A percentile compares a stretch with the other conserved stretches of the same genome.
These are phyloP conservation scores for Herpetotheres cachinnans DNA, from an alignment of 2,113 vertebrate species.

Conservation along the genomic window DNA sequence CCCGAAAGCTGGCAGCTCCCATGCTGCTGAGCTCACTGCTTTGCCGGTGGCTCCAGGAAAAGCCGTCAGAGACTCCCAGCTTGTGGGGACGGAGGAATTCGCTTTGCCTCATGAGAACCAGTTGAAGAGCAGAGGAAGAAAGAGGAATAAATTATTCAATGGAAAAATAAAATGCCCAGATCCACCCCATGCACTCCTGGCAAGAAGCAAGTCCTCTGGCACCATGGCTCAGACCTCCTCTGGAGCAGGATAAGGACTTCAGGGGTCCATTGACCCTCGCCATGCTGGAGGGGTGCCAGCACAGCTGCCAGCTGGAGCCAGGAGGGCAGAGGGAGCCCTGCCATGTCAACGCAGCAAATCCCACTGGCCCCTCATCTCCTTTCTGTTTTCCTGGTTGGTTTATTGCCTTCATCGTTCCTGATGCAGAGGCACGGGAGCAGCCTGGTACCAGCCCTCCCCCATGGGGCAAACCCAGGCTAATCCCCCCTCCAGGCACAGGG, in stretches of 20 bases:
- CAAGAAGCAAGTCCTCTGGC: background rate
- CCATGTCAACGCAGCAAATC: background rate
- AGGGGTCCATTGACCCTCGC: background rate
- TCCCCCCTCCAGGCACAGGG: background rate
- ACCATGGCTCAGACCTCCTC: background rate
- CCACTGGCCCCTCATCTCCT: background rate
- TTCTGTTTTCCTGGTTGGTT: background rate
- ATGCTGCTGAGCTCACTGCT: background rate
- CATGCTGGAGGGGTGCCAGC: background rate
- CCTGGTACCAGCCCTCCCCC: background rate
- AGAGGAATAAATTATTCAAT: background rate
- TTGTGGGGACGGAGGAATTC: background rate
- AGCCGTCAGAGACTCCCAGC: background rate
- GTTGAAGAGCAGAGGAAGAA: background rate
- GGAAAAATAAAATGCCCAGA: background rate
- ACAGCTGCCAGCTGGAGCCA: background rate
- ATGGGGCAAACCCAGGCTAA: background rate
- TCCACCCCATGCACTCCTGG: background rate
- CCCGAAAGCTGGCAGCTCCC: background rate
- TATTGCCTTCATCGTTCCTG: background rate
- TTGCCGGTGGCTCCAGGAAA: background rate
- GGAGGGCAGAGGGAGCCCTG: background rate
- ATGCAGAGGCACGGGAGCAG: background rate
- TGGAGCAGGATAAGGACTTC: background rate
- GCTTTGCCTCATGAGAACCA: background rate